phyloP scores from a whole-genome alignment of 2,888 invertebrate genomes.

The Bruchidius siliquastri region DNA sequence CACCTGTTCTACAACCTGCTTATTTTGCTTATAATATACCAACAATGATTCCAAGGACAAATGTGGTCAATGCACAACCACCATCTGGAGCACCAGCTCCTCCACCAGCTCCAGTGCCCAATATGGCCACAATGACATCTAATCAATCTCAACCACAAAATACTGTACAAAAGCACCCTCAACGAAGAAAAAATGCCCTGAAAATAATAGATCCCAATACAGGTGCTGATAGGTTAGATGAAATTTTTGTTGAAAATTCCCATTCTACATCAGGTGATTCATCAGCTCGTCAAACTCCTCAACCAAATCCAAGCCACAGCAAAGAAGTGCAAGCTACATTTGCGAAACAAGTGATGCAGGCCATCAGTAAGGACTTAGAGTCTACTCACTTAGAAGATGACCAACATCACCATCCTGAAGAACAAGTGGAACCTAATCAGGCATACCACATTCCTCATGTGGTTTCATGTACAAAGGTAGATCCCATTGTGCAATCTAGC shows the following conservation, averaged over 20 bases:
- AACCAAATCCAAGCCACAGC: constrained; percentile 35
- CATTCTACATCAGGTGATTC: constrained; percentile 48
- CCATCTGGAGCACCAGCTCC: constrained; percentile 14
- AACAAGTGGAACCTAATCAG: constrained; percentile 7
- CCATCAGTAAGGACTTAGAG: constrained; percentile 27
- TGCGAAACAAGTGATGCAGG: constrained; percentile 40
- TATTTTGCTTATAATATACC: constrained; percentile 6
- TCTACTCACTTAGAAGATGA: constrained; percentile 16
- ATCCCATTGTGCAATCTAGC: constrained; percentile 41
- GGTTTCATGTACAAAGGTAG: constrained; percentile 31
- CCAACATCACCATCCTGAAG: constrained; percentile 14
- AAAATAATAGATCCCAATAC: constrained; percentile 44
- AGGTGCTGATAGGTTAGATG: constrained; percentile 45
- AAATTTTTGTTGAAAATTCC: constrained; percentile 44
- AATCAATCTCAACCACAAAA: constrained; percentile 18
- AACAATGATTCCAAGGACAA: constrained; percentile 13
- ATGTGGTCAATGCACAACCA: constrained; percentile 17
- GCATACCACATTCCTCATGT: constrained; percentile 7
- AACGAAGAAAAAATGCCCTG: constrained; percentile 34
- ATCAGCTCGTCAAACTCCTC: constrained; percentile 50
- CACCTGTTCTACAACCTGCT: constrained; percentile 3
- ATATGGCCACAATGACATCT: constrained; percentile 11
- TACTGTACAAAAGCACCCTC: constrained; percentile 20
- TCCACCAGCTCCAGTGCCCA: not conserved
- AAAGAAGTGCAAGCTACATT: constrained; percentile 43